Conservation (phyloP, 2,797 vertebrate genomes). For the Coendou prehensilis region DNA sequence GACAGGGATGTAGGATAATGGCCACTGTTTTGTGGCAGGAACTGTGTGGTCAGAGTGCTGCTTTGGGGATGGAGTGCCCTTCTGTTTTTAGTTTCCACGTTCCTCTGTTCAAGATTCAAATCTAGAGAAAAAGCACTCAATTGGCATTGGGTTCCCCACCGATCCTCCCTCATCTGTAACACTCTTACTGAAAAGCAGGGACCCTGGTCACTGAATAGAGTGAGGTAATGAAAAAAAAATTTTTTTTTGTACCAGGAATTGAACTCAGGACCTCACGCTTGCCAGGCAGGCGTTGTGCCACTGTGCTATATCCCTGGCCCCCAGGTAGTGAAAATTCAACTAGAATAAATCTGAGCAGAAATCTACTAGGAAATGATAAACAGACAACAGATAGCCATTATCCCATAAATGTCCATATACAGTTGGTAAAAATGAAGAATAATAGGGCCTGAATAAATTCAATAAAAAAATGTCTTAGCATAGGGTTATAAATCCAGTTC, state of each 20-base stretch:
- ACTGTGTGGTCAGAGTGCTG: too few species aligned
- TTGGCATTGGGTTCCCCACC: neutral
- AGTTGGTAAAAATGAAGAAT: conserved; percentile 8
- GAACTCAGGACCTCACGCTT: too few species aligned
- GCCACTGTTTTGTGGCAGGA: neutral
- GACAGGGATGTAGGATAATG: neutral
- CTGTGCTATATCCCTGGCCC: too few species aligned
- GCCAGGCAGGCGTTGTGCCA: too few species aligned
- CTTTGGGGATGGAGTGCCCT: neutral
- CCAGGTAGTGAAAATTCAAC: neutral
- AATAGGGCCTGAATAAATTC: neutral
- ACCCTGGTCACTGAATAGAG: neutral
- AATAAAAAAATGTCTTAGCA: conserved; percentile 13
- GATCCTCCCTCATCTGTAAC: neutral
- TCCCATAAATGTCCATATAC: neutral
- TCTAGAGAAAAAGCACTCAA: neutral
- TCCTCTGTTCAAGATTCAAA: conserved; percentile 8
- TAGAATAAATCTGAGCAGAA: conserved; percentile 20
- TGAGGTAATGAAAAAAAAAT: neutral
- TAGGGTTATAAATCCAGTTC: neutral
- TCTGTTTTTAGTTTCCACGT: neutral
- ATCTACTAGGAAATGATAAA: neutral
- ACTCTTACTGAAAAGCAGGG: neutral
- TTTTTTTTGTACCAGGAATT: too few species aligned
- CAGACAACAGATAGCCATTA: neutral